These are phyloP conservation scores for Cremastobaeus sp. DNA, from an alignment of 2,888 invertebrate species.

Conservation along the genomic window DNA sequence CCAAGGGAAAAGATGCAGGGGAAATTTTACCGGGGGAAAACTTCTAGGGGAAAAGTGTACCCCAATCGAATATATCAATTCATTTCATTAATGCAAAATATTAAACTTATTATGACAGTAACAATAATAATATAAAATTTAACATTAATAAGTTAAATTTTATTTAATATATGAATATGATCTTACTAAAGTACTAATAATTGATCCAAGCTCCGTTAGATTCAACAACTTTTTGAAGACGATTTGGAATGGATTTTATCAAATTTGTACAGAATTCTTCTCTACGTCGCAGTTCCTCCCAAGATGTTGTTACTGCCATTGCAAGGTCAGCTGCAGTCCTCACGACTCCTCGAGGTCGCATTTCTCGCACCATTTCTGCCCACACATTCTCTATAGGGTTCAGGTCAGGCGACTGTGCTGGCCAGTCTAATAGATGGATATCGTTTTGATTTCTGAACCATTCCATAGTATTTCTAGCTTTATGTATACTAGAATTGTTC, in stretches of 20 bases:
- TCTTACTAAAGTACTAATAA: no score
- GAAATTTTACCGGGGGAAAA: no score
- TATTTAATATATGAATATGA: no score
- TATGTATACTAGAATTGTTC: neutral
- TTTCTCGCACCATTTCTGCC: constrained; percentile 39
- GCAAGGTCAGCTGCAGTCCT: constrained; percentile 2
- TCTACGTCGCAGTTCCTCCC: neutral
- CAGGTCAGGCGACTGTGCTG: constrained; percentile 61
- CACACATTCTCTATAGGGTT: constrained; percentile 64
- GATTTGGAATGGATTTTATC: neutral
- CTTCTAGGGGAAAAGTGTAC: no score
- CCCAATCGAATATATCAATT: no score
- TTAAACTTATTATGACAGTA: no score
- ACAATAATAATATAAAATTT: no score
- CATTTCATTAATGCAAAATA: no score
- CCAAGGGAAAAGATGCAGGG: no score
- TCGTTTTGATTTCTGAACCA: neutral
- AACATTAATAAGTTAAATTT: no score
- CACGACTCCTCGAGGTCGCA: neutral
- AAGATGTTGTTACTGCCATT: neutral
- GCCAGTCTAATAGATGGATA: constrained; percentile 46
- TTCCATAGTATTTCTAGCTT: neutral
- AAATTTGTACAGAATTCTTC: neutral
- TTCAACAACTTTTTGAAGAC: neutral
- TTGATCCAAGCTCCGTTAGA: neutral